Evolutionary conservation across 1,140 invertebrate genomes (phyloP), one percentile per base, ranked within the genome.

Genomic region (Polypedilum vanderplanki): DNA sequence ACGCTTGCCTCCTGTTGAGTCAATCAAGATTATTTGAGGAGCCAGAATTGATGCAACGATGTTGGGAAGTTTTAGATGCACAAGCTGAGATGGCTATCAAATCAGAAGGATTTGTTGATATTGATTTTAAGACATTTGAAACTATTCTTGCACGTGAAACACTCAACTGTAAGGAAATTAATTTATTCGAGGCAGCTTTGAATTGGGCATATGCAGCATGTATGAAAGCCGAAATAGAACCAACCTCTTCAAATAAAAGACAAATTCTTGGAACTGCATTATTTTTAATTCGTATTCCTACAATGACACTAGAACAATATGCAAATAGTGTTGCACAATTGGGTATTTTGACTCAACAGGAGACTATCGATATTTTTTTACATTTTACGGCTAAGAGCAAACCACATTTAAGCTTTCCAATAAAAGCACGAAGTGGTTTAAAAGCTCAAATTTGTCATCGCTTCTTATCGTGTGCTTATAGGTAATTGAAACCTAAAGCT

Each of bases 51-150:
- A 95, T 96, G 93, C 91, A 95, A 82, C 86, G 94, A 79, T 96
- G 94, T 84, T 96, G 94, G 94, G 94, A 96, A 86, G 95, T 98
- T 65, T 95, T 96, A 81, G 94, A 96, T 84, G 94, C 92, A 75
- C 91, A 93, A 92, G 94, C 94, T 80, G 93, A 96, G 86, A 93
- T 96, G 90, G 94, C 94, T 74, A 86, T 96, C 77, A 90, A 90
- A 79, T 95, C 94, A n/a, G 94, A 96, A 80, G 93, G 93, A 76
- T 96, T 96, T 85, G 89, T 93, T 76, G 93, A 96, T 80, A 95
- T 97, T 80, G 94, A 96, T 83, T 89, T 92, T 78, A 90, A 92
- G 75, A 96, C 94, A 1, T 86, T 97, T 75, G 91, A 94, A 81
- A 93, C 91, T 46, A 94, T 96, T 77, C 85, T 97, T 76, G 90